Conservation (phyloP, 37 sponge, comb jelly and placozoan species). For the Diacarnus erythraeanus region DNA sequence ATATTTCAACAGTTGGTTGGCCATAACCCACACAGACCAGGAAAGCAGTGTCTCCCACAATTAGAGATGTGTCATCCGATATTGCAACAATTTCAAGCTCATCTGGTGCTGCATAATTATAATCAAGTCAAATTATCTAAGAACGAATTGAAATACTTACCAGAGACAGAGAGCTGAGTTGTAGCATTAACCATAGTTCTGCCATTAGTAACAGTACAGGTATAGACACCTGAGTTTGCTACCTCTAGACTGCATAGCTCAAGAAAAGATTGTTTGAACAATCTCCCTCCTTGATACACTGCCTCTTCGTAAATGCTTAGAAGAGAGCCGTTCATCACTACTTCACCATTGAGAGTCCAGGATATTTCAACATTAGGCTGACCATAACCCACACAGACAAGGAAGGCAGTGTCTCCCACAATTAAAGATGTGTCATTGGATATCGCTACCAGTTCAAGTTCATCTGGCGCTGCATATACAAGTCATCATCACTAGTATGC, state of each 20-base stretch:
- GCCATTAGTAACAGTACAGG: slow-evolving; percentile 16
- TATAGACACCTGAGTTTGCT: slow-evolving; percentile 3
- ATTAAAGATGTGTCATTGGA: not conserved
- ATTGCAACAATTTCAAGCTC: no score
- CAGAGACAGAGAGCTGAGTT: not conserved
- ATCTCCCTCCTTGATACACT: not conserved
- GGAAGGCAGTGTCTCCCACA: not conserved
- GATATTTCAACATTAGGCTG: slow-evolving; percentile 11
- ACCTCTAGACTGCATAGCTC: slow-evolving; percentile 22
- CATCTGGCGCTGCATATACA: not conserved
- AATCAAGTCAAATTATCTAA: no score
- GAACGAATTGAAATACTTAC: not conserved
- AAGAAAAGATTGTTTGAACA: slow-evolving; percentile 21
- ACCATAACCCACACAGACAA: slow-evolving; percentile 29
- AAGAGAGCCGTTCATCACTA: not conserved
- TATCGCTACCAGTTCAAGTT: not conserved
- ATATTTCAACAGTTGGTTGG: no score
- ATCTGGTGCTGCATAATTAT: no score
- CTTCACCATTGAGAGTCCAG: slow-evolving; percentile 7
- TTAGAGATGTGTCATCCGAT: no score
- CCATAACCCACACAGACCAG: no score
- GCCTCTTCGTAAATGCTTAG: slow-evolving; percentile 14
- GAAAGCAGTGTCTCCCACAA: no score
- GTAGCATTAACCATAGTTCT: not conserved
- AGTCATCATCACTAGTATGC: no score